Conservation (phyloP, 1,140 invertebrate genomes). For the Tribolium castaneum region DNA sequence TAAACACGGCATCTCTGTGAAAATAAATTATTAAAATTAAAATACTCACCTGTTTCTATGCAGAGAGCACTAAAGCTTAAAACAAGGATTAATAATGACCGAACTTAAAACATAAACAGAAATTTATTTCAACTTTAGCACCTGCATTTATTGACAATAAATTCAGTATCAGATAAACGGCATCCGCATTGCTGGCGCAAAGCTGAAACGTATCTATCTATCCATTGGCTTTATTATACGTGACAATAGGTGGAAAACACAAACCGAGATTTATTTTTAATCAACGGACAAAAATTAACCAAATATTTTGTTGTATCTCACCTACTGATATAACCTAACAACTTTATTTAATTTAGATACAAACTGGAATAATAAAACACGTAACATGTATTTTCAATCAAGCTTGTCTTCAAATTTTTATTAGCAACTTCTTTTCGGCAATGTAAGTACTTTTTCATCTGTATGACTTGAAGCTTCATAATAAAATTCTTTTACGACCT, state of each 20-base stretch:
- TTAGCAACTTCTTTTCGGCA: background rate
- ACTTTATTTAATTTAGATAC: too few species aligned
- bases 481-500: slow-evolving; percentile 38
- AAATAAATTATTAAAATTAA: background rate
- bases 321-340: too few species aligned
- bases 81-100: background rate
- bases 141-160: background rate
- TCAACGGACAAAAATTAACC: too few species aligned
- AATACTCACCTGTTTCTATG: background rate
- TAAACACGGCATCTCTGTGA: background rate
- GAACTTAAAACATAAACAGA: background rate
- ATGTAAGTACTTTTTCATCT: background rate
- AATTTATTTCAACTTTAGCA: background rate
- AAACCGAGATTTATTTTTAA: background rate
- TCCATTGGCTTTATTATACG: background rate
- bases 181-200: background rate
- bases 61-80: background rate
- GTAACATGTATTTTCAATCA: background rate
- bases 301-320: too few species aligned
- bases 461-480: background rate
- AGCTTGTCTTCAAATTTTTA: background rate
- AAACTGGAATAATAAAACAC: background rate
- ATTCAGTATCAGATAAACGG: background rate
- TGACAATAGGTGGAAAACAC: background rate
- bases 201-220: background rate